These are phyloP conservation scores for Scaptomyza pallida DNA, from an alignment of 1,140 invertebrate species.

Conservation along the genomic window DNA sequence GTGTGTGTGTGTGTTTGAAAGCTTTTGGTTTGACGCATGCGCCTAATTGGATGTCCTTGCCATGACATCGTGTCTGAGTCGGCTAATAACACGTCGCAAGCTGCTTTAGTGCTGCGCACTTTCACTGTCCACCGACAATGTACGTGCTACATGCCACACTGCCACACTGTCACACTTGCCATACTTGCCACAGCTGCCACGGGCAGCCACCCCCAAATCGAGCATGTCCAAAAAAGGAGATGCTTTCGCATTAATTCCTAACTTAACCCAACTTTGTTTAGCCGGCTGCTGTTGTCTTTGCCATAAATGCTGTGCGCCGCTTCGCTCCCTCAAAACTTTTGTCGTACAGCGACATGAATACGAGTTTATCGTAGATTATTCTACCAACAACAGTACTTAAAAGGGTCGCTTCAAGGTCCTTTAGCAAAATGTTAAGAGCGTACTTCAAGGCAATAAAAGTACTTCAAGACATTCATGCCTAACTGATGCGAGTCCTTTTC, in stretches of 20 bases:
- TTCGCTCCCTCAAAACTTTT: no score
- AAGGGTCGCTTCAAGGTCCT: conserved; percentile 7
- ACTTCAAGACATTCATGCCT: no score
- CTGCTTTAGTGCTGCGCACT: conserved; percentile 40
- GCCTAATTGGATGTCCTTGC: conserved; percentile 55
- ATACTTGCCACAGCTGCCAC: background rate
- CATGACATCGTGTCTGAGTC: conserved; percentile 45
- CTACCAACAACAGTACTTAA: background rate
- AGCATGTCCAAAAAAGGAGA: no score
- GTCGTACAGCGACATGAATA: no score
- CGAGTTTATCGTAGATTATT: background rate
- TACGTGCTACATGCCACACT: no score
- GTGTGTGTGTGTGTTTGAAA: background rate
- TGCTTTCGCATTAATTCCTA: no score
- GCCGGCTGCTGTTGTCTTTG: no score
- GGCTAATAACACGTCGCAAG: conserved; percentile 34
- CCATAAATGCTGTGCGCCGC: no score
- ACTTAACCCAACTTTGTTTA: background rate
- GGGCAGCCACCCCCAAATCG: no score
- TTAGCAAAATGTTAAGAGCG: background rate
- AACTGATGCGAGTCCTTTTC: no score
- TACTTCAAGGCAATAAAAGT: background rate
- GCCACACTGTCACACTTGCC: no score
- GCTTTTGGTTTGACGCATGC: conserved; percentile 46
- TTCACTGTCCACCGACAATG: background rate